Evolutionary conservation across 2,797 vertebrate genomes (phyloP).

Genomic region (Tenualosa ilisha): DNA sequence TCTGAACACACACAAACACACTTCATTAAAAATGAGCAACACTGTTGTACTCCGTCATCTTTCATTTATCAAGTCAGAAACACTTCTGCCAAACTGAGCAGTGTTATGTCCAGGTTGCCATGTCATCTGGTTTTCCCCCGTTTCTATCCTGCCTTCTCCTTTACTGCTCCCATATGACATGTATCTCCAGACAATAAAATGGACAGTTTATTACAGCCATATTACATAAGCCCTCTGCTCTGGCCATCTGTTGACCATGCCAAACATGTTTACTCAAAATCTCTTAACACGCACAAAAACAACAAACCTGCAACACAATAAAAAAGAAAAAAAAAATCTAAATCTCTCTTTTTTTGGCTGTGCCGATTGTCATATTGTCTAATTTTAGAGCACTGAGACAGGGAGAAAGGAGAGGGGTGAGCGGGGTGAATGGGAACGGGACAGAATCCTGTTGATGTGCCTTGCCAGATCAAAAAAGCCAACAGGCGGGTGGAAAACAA

Average conservation of each 20-base stretch:
- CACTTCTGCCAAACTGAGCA: too few species aligned
- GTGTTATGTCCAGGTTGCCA: not conserved
- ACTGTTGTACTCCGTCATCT: too few species aligned
- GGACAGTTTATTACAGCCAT: slow-evolving; percentile 1
- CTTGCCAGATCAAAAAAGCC: not conserved
- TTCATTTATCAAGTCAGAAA: too few species aligned
- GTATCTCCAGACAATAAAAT: not conserved
- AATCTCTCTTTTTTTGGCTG: not conserved
- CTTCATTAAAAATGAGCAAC: too few species aligned
- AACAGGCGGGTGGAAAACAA: not conserved
- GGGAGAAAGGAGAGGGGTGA: not conserved
- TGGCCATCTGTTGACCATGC: not conserved
- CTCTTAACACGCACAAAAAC: not conserved
- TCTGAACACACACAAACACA: not conserved
- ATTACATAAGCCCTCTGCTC: slow-evolving; percentile 1
- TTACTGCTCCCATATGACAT: not conserved
- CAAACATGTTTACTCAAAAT: not conserved
- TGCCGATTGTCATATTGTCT: not conserved
- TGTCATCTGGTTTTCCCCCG: not conserved
- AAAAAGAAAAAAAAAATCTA: slow-evolving; percentile 13
- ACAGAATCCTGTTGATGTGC: not conserved
- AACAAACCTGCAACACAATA: not conserved
- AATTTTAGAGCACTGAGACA: not conserved
- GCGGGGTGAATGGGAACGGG: too few species aligned
- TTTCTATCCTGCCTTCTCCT: not conserved